Conservation (phyloP, 2,797 vertebrate genomes). For the Oceanodroma leucorhoa region DNA sequence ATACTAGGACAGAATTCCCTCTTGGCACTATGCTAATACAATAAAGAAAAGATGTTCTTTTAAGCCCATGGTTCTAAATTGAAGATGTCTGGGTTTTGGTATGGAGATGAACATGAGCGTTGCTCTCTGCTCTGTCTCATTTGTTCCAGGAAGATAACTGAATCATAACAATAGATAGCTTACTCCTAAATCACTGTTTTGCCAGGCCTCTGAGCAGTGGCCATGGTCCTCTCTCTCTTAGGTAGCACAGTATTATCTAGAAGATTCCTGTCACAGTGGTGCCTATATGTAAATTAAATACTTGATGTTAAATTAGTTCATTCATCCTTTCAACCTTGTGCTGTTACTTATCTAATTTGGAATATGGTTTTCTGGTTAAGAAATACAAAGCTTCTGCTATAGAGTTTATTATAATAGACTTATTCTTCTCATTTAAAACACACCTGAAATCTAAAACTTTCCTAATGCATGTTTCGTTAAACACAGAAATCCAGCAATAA, state of each 20-base stretch:
- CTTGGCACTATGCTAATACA: not conserved
- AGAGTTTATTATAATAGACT: not conserved
- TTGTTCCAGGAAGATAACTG: not conserved
- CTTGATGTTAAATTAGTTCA: not conserved
- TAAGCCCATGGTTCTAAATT: not conserved
- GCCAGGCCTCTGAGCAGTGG: not conserved
- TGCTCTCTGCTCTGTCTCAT: not conserved
- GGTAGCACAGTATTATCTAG: not conserved
- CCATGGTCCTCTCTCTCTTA: not conserved
- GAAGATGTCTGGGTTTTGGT: not conserved
- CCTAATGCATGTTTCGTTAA: not conserved
- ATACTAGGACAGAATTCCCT: not conserved
- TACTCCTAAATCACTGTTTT: not conserved
- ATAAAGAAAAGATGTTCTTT: not conserved
- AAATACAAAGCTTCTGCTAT: not conserved
- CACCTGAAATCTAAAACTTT: not conserved
- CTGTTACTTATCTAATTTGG: not conserved
- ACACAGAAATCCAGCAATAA: constrained; percentile 94
- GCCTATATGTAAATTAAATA: not conserved
- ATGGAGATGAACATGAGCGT: not conserved
- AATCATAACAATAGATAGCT: not conserved
- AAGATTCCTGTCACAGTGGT: not conserved
- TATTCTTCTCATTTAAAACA: not conserved
- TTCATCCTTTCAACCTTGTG: not conserved
- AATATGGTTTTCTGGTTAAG: not conserved